Conservation (phyloP, 2,113 vertebrate species). For the Pelusios castaneus region DNA sequence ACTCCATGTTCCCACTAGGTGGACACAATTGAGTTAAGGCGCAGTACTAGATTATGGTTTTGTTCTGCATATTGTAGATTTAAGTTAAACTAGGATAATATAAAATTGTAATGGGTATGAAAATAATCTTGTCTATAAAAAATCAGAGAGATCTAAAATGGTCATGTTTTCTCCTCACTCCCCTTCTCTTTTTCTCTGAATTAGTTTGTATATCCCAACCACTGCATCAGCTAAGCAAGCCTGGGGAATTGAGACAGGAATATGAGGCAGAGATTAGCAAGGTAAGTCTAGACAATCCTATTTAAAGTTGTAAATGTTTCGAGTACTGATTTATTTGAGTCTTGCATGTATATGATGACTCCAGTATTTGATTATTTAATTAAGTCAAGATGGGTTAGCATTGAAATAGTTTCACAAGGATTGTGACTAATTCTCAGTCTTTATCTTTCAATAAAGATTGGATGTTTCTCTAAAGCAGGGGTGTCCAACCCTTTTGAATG, state of each 20-base stretch:
- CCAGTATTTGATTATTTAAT: not conserved
- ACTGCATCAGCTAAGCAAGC: constrained; percentile 75
- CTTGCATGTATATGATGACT: not conserved
- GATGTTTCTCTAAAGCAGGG: not conserved
- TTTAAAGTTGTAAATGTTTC: not conserved
- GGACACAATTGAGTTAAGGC: not conserved
- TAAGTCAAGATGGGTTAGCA: not conserved
- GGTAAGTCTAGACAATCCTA: constrained; percentile 61
- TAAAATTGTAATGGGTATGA: not conserved
- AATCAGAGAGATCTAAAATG: not conserved
- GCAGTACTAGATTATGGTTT: not conserved
- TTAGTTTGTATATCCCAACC: constrained; percentile 70
- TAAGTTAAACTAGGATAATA: not conserved
- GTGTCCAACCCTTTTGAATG: too few species aligned
- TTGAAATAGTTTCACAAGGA: not conserved
- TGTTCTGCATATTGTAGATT: not conserved
- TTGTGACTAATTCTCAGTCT: not conserved
- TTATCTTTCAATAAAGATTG: not conserved
- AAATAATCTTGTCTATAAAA: not conserved
- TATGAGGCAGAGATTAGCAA: constrained; percentile 84
- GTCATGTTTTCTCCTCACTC: not conserved
- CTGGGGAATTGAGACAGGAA: constrained; percentile 82
- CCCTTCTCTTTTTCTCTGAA: not conserved
- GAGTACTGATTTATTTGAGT: not conserved
- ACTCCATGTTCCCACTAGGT: not conserved